A percentile compares a stretch with the other conserved stretches of the same genome.
Evolutionary conservation across 1,140 invertebrate species (phyloP).

Genomic region (Panonychus citri): DNA sequence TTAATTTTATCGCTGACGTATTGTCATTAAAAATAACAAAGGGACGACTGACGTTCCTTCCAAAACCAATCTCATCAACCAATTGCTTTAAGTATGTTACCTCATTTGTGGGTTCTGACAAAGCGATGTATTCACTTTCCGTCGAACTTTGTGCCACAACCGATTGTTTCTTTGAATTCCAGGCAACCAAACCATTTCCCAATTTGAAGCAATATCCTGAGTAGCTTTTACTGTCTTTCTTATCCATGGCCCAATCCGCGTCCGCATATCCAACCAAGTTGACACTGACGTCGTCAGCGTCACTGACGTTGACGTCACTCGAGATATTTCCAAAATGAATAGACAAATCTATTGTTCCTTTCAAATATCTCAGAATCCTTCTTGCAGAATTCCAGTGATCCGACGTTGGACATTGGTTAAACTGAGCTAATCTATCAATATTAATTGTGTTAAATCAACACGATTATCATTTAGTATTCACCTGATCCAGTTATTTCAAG

Average conservation of each 20-base stretch:
- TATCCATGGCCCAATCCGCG: conserved; percentile 22
- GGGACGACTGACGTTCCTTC: not conserved
- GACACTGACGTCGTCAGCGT: too few species aligned
- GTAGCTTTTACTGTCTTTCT: conserved; percentile 18
- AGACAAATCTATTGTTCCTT: too few species aligned
- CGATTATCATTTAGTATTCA: too few species aligned
- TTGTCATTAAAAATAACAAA: conserved; percentile 17
- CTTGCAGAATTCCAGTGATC: too few species aligned
- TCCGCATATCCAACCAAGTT: conserved; percentile 17
- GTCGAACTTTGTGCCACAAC: conserved; percentile 9
- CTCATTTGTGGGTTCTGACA: conserved; percentile 14
- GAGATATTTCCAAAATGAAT: too few species aligned
- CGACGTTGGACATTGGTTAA: too few species aligned
- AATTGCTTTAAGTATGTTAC: conserved; percentile 16
- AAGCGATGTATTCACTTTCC: conserved; percentile 10
- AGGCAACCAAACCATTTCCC: conserved; percentile 14
- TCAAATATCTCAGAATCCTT: too few species aligned
- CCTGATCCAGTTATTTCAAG: too few species aligned
- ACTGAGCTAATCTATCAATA: too few species aligned
- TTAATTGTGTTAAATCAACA: too few species aligned
- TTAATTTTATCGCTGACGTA: conserved; percentile 18
- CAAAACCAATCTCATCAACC: conserved; percentile 13
- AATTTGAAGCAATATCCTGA: conserved; percentile 16
- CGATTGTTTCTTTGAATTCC: conserved; percentile 10
- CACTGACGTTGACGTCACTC: too few species aligned